Evolutionary conservation across 1,140 invertebrate species (phyloP), one percentile per base, ranked within the genome.

Genomic region (Drosophila azteca): DNA sequence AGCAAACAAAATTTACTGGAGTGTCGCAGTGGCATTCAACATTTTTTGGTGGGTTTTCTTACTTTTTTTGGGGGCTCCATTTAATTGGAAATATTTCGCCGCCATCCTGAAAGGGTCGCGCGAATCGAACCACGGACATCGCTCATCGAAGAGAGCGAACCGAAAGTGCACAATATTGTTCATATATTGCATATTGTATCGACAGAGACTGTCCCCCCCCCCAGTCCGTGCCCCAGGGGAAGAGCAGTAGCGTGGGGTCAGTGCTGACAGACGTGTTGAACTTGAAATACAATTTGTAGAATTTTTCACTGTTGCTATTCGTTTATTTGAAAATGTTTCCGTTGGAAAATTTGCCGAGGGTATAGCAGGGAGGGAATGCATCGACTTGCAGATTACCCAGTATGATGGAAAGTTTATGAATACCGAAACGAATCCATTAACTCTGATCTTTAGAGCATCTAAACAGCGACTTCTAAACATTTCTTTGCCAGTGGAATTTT

Each of bases 211-310:
- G n/a, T n/a, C n/a, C n/a, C n/a, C n/a, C n/a, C n/a, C n/a, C n/a
- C n/a, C n/a, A n/a, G n/a, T n/a, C n/a, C n/a, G n/a, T n/a, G n/a
- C n/a, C n/a, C n/a, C n/a, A n/a, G n/a, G n/a, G n/a, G n/a, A n/a
- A n/a, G n/a, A n/a, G 31, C 48, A 24, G 46, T 39, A 44, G n/a
- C 26, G 31, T 4, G 44, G 3, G 17, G 22, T 11, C 41, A 43
- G 11, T 61, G 55, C 41, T 53, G 66, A 63, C 68, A 62, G 68
- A 51, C 45, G 41, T 31, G 51, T 64, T 64, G 70, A 73, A 72
- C 70, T 72, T 73, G 58, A 72, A 72, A 51, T 45, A 54, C 65
- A 52, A 60, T 71, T 51, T 71, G 35, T 53, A 31, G 48, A 49
- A 44, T 22, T 35, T 49, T 62, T 20, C 15, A 26, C 35, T 22